Conservation (phyloP, 2,797 vertebrate genomes). For the Ibycter americanus region DNA sequence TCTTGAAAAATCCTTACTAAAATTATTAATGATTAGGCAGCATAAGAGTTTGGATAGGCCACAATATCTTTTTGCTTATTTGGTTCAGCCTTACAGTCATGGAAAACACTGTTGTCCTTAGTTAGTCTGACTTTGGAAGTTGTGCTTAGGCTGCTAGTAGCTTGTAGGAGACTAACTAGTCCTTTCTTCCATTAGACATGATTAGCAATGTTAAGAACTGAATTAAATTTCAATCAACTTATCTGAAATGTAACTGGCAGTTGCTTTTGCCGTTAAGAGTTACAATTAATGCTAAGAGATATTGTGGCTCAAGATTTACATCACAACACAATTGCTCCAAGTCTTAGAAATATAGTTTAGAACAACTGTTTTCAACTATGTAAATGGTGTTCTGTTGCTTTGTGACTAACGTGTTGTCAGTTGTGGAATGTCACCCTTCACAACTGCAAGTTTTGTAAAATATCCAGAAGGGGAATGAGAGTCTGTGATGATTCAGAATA, state of each 20-base stretch:
- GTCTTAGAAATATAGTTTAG: not conserved
- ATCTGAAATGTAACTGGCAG: not conserved
- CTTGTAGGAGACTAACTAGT: not conserved
- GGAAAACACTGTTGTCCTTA: not conserved
- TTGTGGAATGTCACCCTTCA: conserved; percentile 11
- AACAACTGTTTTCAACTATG: not conserved
- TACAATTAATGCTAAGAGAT: not conserved
- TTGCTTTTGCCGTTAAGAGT: not conserved
- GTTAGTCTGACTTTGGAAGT: not conserved
- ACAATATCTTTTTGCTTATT: not conserved
- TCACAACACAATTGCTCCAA: not conserved
- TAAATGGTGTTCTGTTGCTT: conserved; percentile 42
- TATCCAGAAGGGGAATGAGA: conserved; percentile 8
- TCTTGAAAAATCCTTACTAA: not conserved
- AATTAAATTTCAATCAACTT: not conserved
- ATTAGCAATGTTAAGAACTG: not conserved
- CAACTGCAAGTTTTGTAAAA: conserved; percentile 17
- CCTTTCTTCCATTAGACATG: not conserved
- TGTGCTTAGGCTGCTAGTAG: not conserved
- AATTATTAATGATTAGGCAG: not conserved
- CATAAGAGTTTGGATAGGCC: not conserved
- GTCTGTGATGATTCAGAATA: conserved; percentile 19
- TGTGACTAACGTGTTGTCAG: conserved; percentile 48
- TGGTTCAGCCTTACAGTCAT: not conserved
- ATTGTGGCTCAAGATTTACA: not conserved